phyloP scores from a whole-genome alignment of 2,888 invertebrate genomes.

The Apodemia duryi region DNA sequence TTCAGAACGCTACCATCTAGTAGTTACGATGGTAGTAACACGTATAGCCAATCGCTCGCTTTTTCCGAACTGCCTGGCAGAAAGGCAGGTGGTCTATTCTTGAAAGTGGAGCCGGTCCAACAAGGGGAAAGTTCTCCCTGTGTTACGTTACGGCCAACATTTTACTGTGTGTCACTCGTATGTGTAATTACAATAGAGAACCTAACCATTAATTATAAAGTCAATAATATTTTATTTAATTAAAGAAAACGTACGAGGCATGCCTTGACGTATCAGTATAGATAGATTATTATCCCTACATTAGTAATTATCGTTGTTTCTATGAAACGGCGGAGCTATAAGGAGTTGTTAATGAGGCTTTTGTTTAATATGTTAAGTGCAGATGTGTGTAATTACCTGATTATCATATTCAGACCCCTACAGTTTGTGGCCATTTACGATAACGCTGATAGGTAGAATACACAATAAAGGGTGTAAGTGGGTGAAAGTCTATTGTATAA shows the following conservation, averaged over 20 bases:
- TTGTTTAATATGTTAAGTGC: constrained; percentile 4
- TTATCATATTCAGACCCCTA: background rate
- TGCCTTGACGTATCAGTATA: background rate
- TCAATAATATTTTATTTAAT: constrained; percentile 3
- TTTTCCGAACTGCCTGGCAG: too few relatives aligned
- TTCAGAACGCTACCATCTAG: too few relatives aligned
- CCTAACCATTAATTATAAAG: background rate
- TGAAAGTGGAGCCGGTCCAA: too few relatives aligned
- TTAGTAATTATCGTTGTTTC: background rate
- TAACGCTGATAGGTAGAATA: background rate
- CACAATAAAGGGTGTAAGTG: too few relatives aligned
- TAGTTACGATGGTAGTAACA: too few relatives aligned
- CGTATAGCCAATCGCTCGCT: too few relatives aligned
- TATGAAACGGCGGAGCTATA: constrained; percentile 2
- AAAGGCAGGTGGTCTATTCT: too few relatives aligned
- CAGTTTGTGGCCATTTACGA: background rate
- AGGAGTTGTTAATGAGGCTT: constrained; percentile 9
- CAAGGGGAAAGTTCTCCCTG: too few relatives aligned
- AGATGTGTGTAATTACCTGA: constrained; percentile 9
- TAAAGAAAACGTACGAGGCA: background rate
- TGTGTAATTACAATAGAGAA: background rate
- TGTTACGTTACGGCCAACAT: too few relatives aligned
- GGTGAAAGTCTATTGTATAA: too few relatives aligned
- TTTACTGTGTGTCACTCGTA: background rate
- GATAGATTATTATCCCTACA: background rate